Percentiles rank a stretch among this genome's conserved stretches.
These are phyloP conservation scores for Eulemur macaco DNA, from an alignment of 2,113 vertebrate genomes.

Conservation along the genomic window DNA sequence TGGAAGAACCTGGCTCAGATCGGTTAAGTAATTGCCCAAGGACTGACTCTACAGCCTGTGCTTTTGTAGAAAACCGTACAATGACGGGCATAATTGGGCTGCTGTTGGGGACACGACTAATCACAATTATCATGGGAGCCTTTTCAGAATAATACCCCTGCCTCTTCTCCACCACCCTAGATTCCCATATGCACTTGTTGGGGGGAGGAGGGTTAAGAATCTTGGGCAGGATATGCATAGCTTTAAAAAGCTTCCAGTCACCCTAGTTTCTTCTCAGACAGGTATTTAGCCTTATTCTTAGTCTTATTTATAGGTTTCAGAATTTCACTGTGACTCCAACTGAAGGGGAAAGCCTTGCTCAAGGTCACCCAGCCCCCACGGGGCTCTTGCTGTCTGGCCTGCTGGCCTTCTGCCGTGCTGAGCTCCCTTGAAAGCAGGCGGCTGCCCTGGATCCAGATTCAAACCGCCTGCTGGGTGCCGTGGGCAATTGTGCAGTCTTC, in stretches of 20 bases:
- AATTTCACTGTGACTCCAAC: background rate
- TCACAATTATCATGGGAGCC: background rate
- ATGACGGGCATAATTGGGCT: background rate
- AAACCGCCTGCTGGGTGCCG: accelerated
- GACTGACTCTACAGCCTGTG: background rate
- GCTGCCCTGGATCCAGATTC: background rate
- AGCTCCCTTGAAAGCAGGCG: background rate
- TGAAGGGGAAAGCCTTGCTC: background rate
- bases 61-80: background rate
- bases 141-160: background rate
- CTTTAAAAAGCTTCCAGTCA: background rate
- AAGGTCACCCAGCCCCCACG: background rate
- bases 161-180: background rate
- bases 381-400: background rate
- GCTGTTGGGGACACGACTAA: background rate
- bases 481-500: background rate
- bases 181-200: background rate
- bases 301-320: constrained; percentile 56
- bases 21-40: background rate
- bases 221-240: background rate
- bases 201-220: background rate
- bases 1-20: background rate
- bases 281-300: background rate
- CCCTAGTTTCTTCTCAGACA: constrained; percentile 39
- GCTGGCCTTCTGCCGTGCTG: background rate